phyloP scores from a whole-genome alignment of 2,113 vertebrate genomes.

The Ameiurus melas region DNA sequence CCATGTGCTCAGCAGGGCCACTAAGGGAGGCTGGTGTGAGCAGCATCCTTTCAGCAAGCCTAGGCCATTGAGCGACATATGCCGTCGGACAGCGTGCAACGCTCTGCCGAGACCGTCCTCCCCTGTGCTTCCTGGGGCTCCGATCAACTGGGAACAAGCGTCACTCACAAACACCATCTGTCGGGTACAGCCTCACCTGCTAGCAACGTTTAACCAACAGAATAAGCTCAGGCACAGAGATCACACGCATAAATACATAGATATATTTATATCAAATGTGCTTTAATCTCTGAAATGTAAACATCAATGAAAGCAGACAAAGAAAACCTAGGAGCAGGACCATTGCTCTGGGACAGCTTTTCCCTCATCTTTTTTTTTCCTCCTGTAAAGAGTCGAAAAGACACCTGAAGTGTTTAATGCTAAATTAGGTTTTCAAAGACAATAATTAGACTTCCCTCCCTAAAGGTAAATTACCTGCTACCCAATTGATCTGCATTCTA shows the following conservation, averaged over 20 bases:
- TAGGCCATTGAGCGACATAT: slow-evolving; percentile 80
- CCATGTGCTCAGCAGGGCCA: slow-evolving; percentile 57
- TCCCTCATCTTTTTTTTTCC: slow-evolving; percentile 35
- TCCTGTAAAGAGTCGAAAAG: slow-evolving; percentile 65
- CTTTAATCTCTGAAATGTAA: slow-evolving; percentile 46
- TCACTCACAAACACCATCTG: slow-evolving; percentile 86
- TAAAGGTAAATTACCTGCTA: slow-evolving; percentile 82
- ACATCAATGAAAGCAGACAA: slow-evolving; percentile 55
- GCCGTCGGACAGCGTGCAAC: slow-evolving; percentile 74
- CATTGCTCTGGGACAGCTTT: slow-evolving; percentile 67
- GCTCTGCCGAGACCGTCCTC: slow-evolving; percentile 72
- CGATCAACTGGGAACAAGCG: slow-evolving; percentile 80
- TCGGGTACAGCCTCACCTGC: slow-evolving; percentile 71
- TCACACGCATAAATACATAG: neutral
- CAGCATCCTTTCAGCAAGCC: slow-evolving; percentile 78
- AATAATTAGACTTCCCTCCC: slow-evolving; percentile 80
- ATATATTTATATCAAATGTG: neutral
- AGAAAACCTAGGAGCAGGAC: slow-evolving; percentile 45
- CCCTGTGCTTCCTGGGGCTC: slow-evolving; percentile 73
- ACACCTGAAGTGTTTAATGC: slow-evolving; percentile 79
- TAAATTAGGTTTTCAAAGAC: slow-evolving; percentile 81
- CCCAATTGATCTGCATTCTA: slow-evolving; percentile 79
- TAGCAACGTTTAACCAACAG: slow-evolving; percentile 68
- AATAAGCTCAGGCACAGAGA: slow-evolving; percentile 43
- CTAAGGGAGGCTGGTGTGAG: slow-evolving; percentile 68